Conservation (phyloP, 37 sponge, comb jelly and placozoan genomes). For the Ianthella basta region DNA sequence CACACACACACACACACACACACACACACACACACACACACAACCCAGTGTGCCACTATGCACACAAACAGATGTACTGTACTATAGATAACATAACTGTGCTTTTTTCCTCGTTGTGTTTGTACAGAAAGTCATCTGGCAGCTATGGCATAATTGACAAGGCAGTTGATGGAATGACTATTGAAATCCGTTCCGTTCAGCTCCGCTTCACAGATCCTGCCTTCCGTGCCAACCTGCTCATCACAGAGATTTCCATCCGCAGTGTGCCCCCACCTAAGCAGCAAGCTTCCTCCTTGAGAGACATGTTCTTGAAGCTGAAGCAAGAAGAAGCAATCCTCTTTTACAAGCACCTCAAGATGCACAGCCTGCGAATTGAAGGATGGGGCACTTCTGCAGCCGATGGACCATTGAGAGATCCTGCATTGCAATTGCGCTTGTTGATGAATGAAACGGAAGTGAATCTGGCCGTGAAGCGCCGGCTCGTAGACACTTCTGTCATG, state of each 20-base stretch:
- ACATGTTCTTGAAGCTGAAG: slow-evolving; percentile 32
- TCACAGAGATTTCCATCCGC: slow-evolving; percentile 66
- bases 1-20: background rate
- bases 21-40: too few relatives aligned
- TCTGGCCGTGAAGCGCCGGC: slow-evolving; percentile 53
- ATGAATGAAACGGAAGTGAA: slow-evolving; percentile 41
- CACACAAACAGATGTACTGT: too few relatives aligned
- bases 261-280: slow-evolving; percentile 61
- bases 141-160: slow-evolving; percentile 83
- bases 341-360: slow-evolving; percentile 64
- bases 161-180: slow-evolving; percentile 82
- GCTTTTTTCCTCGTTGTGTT: too few relatives aligned
- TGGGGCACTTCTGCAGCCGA: background rate
- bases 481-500: slow-evolving; percentile 63
- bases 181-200: slow-evolving; percentile 65
- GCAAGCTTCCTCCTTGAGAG: slow-evolving; percentile 15
- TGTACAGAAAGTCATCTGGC: slow-evolving; percentile 46
- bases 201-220: slow-evolving; percentile 60
- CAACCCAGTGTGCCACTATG: too few relatives aligned
- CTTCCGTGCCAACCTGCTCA: slow-evolving; percentile 55
- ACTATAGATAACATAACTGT: too few relatives aligned
- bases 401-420: background rate
- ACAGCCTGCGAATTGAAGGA: slow-evolving; percentile 65
- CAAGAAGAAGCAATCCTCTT: slow-evolving; percentile 71
- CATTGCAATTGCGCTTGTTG: slow-evolving; percentile 47